A percentile compares a stretch with the other conserved stretches of the same genome.
Evolutionary conservation across 2,113 vertebrate species (phyloP).

Genomic region (Gallinago undulata): DNA sequence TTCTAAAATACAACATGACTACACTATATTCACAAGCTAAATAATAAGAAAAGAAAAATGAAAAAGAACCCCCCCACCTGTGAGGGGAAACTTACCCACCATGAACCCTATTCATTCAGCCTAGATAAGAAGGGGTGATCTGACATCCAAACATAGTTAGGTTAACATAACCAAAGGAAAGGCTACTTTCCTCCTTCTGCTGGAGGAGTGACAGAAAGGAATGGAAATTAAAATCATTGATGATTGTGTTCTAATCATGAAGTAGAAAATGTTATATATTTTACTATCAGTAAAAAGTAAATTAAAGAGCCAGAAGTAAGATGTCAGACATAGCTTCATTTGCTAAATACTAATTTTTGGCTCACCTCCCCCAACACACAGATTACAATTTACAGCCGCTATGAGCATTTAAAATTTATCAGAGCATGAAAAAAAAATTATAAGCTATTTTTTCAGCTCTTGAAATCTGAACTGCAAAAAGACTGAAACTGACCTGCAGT

Average conservation of each 20-base stretch:
- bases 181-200: neutral
- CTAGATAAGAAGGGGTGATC: neutral
- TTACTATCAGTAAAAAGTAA: neutral
- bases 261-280: neutral
- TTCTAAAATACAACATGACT: neutral
- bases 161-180: neutral
- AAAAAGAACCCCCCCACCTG: neutral
- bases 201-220: neutral
- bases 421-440: neutral
- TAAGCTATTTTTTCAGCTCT: neutral
- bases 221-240: neutral
- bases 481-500: neutral
- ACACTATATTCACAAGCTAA: neutral
- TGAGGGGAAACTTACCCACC: neutral
- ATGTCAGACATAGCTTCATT: neutral
- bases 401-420: conserved; percentile 10
- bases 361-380: neutral
- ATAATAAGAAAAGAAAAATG: neutral
- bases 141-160: neutral
- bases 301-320: neutral
- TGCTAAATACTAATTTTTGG: neutral
- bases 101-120: neutral
- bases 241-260: neutral
- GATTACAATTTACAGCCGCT: neutral
- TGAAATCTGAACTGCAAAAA: neutral